These are phyloP conservation scores for Pyrochroa serraticornis DNA, from an alignment of 2,888 invertebrate genomes.

Conservation along the genomic window DNA sequence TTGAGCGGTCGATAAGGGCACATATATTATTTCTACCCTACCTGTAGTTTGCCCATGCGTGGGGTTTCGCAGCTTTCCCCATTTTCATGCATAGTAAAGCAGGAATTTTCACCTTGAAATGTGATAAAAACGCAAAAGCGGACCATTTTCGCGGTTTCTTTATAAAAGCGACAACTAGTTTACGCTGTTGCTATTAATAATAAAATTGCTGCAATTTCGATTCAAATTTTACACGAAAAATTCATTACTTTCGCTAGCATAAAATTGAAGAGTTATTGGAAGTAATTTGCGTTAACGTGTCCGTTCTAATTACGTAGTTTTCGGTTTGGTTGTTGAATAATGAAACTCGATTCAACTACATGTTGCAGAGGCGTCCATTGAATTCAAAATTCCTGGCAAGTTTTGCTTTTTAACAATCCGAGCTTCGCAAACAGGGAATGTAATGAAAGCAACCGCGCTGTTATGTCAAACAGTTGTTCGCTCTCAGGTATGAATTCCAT, in stretches of 20 bases:
- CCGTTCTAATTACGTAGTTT: conserved; percentile 14
- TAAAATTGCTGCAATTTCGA: no score
- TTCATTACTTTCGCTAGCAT: no score
- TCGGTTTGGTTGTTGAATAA: conserved; percentile 16
- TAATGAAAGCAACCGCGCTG: conserved; percentile 52
- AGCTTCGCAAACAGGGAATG: conserved; percentile 52
- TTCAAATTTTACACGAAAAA: no score
- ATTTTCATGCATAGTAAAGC: conserved; percentile 19
- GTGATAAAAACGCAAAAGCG: conserved; percentile 3
- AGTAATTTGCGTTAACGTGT: conserved; percentile 2
- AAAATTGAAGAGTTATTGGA: no score
- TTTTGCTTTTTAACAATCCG: conserved; percentile 53
- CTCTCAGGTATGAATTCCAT: conserved; percentile 56
- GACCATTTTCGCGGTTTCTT: no score
- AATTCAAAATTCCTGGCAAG: conserved; percentile 43
- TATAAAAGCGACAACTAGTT: no score
- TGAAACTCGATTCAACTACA: conserved; percentile 17
- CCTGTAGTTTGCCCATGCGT: conserved; percentile 26
- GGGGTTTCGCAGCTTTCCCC: conserved; percentile 18
- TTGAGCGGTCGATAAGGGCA: conserved; percentile 26
- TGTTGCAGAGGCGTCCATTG: conserved; percentile 29
- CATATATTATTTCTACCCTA: conserved; percentile 31
- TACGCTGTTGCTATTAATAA: no score
- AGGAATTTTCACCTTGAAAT: conserved; percentile 23
- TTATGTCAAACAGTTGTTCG: conserved; percentile 56